phyloP scores from a whole-genome alignment of 2,797 vertebrate species.

The Arnoldichthys spilopterus region DNA sequence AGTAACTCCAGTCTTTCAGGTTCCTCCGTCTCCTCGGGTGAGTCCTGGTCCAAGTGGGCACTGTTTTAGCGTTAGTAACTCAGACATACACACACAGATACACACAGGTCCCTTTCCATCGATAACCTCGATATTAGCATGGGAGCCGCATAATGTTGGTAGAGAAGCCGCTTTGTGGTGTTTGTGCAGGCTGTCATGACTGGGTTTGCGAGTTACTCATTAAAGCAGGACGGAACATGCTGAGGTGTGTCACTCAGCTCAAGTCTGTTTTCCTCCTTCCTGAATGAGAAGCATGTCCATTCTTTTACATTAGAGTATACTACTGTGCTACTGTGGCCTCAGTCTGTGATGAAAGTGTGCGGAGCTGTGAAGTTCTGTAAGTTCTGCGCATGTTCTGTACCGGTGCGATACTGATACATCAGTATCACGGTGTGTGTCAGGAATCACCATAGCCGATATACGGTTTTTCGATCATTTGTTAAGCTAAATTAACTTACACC shows the following conservation, averaged over 20 bases:
- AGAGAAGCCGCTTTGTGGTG: background rate
- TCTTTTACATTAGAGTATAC: background rate
- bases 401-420: too few relatives aligned
- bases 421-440: too few relatives aligned
- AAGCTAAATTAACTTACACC: too few relatives aligned
- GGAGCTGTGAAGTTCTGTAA: background rate
- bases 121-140: too few relatives aligned
- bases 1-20: constrained; percentile 98
- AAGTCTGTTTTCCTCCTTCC: constrained; percentile 1
- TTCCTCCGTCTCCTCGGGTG: constrained; percentile 95
- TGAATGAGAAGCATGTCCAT: background rate
- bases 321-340: background rate
- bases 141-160: background rate
- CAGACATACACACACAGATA: background rate
- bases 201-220: constrained; percentile 47
- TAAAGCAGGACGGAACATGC: constrained; percentile 54
- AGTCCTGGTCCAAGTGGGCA: constrained; percentile 46
- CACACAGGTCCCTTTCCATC: background rate
- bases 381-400: too few relatives aligned
- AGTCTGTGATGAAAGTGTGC: background rate
- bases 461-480: too few relatives aligned
- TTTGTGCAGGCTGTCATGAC: background rate
- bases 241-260: constrained; percentile 51
- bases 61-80: background rate
- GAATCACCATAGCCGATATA: too few relatives aligned